Evolutionary conservation across 2,113 vertebrate genomes (phyloP), one percentile per base, ranked within the genome.

Genomic region (Siphamia tubifer): DNA sequence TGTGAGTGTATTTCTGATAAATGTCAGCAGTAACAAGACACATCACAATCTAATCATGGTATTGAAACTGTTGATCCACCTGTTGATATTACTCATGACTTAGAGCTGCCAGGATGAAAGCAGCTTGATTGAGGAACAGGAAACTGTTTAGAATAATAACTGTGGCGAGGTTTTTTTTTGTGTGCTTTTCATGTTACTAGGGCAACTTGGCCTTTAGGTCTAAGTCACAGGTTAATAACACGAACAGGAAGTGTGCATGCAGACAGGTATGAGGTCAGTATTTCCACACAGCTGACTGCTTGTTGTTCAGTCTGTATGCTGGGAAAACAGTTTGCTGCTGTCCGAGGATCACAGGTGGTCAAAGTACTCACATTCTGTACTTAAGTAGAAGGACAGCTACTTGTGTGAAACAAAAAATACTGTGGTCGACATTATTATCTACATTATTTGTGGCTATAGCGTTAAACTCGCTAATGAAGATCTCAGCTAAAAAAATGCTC

Each of bases 211-310:
- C 63, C 51, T 66, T 7, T 7, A 80, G 64, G 77, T 77, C 52
- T 55, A 55, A 87, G 63, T 19, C 11, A 8, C 47, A 47, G 68
- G 36, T 68, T 60, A 68, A 62, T 60, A 56, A 58, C 80, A 45
- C 11, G 54, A 53, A 62, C 52, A 45, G 70, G 77, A 81, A 68
- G 75, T 48, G 44, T 79, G 64, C 28, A 9, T 15, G 60, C 53
- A 61, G 74, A 77, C 73, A 69, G 58, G 61, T 58, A 74, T 71
- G 74, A 84, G 70, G 44, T 82, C 71, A 85, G 53, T 52, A 4
- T 80, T 79, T 89, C 84, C 84, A 81, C 27, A 5, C 72, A 49
- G 72, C 73, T 45, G 57, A 68, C 27, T 39, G 43, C 30, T 47
- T 45, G 62, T 77, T 74, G 54, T 70, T 78, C 21, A 51, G 15